Percentiles rank a stretch among this genome's conserved stretches.
Conservation (phyloP, 2,888 invertebrate genomes). For the Chirona hameri region DNA sequence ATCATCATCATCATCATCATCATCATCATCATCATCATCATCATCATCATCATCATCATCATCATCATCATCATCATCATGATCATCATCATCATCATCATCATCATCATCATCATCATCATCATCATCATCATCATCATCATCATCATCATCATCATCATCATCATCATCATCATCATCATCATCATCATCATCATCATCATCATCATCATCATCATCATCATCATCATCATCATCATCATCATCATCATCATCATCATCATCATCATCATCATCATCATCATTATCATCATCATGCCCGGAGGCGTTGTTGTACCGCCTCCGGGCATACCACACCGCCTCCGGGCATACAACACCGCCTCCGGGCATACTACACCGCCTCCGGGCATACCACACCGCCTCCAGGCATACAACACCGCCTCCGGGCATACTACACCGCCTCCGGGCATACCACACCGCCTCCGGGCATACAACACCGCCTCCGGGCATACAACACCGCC, state of each 20-base stretch:
- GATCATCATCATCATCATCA: constrained; percentile 12
- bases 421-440: no score
- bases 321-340: no score
- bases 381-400: no score
- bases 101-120: constrained; percentile 22
- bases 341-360: no score
- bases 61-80: constrained; percentile 22
- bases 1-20: constrained; percentile 22
- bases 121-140: constrained; percentile 7
- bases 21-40: constrained; percentile 22
- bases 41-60: constrained; percentile 22
- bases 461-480: no score
- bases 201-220: constrained; percentile 22
- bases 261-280: constrained; percentile 22
- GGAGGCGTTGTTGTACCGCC: no score
- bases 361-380: no score
- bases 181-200: constrained; percentile 22
- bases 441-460: no score
- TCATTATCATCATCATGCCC: constrained; percentile 22
- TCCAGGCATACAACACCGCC: no score
- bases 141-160: constrained; percentile 22
- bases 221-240: constrained; percentile 22
- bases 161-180: constrained; percentile 22
- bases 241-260: constrained; percentile 22
- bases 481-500: no score